Evolutionary conservation across 2,888 invertebrate genomes (phyloP).

Genomic region (Agrilus cyanescens): DNA sequence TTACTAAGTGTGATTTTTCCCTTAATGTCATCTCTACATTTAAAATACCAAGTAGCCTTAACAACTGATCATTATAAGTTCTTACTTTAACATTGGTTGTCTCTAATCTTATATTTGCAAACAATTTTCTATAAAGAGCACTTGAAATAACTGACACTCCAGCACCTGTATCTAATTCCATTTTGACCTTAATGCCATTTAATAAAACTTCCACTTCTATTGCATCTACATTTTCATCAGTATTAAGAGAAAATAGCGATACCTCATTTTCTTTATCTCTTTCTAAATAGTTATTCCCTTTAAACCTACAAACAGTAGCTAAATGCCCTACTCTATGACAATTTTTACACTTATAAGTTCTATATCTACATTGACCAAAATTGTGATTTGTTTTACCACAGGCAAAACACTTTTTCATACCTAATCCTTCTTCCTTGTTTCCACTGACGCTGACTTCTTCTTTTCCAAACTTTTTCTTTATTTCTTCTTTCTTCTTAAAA

Average conservation of each 20-base stretch:
- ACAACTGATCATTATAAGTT: too few species aligned
- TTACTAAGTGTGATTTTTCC: background rate
- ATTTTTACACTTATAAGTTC: conserved; percentile 7
- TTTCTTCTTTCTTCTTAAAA: too few species aligned
- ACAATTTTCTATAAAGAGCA: conserved; percentile 4
- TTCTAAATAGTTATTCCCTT: background rate
- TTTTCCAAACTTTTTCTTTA: too few species aligned
- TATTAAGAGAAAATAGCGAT: background rate
- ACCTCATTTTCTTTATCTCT: too few species aligned
- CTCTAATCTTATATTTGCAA: too few species aligned
- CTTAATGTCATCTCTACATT: background rate
- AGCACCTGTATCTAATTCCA: conserved; percentile 8
- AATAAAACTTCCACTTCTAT: conserved; percentile 1
- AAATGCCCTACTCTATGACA: conserved; percentile 8
- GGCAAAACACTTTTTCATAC: background rate
- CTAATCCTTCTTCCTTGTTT: too few species aligned
- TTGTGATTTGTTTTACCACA: conserved; percentile 5
- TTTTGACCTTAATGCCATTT: conserved; percentile 1
- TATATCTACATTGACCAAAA: conserved; percentile 9
- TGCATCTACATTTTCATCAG: conserved; percentile 2
- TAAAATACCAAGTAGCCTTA: too few species aligned
- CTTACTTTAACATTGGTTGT: too few species aligned
- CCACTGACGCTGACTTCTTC: too few species aligned
- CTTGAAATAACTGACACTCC: conserved; percentile 2
- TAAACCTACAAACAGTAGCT: conserved; percentile 1